Conservation (phyloP, 2,113 vertebrate genomes). For the Naja naja region DNA sequence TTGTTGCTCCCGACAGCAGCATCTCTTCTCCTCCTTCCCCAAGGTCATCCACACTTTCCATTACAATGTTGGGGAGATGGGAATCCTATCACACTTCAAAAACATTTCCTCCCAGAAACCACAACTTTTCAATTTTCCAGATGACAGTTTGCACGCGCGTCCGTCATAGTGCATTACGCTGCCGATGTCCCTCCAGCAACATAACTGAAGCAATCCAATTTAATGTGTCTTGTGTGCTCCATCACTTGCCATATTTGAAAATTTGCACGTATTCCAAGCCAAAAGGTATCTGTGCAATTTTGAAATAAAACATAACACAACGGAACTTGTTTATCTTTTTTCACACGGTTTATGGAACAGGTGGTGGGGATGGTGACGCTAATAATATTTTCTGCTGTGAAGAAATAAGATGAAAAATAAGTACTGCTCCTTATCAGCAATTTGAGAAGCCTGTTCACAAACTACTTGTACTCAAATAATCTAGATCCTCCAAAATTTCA, state of each 20-base stretch:
- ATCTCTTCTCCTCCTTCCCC: too few relatives aligned
- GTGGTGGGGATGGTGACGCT: background rate
- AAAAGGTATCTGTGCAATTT: background rate
- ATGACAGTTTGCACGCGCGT: conserved; percentile 50
- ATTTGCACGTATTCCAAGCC: background rate
- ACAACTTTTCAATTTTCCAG: conserved; percentile 61
- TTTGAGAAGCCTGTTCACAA: background rate
- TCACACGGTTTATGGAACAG: background rate
- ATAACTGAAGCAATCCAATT: conserved; percentile 54
- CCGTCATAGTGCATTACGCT: conserved; percentile 58
- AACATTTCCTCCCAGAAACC: conserved; percentile 57
- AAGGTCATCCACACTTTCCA: too few relatives aligned
- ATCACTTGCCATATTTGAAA: conserved; percentile 48
- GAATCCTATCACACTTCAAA: conserved; percentile 34
- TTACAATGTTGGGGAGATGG: background rate
- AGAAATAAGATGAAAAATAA: background rate
- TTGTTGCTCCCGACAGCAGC: too few relatives aligned
- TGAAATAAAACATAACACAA: background rate
- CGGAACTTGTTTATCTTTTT: background rate
- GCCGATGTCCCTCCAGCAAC: conserved; percentile 51
- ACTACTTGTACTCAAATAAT: background rate
- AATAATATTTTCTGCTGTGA: background rate
- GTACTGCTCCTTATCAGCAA: background rate
- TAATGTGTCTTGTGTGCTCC: conserved; percentile 57
- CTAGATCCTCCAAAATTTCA: background rate